Base-by-base conservation (phyloP, 2,797 vertebrate species). In the Echeneis naucrates region DNA sequence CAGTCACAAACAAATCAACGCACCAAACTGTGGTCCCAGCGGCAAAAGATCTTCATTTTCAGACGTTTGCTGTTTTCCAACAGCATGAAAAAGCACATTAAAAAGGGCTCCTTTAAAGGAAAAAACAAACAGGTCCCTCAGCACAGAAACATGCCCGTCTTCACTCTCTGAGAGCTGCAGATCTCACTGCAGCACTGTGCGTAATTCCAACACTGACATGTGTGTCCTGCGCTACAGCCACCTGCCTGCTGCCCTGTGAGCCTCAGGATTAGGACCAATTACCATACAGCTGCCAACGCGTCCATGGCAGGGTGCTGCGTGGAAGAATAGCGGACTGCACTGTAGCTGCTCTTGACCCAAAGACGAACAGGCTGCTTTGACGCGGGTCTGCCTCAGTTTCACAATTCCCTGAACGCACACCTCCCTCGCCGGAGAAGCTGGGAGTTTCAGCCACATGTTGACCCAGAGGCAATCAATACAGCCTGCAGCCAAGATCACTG, bases 1-100 rank as follows among this genome's bases (percentile, higher is more conserved):
- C n/a, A 37, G n/a, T 26, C 38, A 51, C 19, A 77, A 61, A 62
- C 42, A 60, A 60, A 57, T 30, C 21, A 42, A 95, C 96, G 94
- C 90, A 97, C 96, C 96, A 91, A 83, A 68, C 91, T 92, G 69
- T 92, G 92, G 58, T 95, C 90, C 57, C 95, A 91, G 14, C 83
- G 89, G 86, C 94, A 81, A 17, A 95, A 94, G 62, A 97, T 95
- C 95, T 95, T 97, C 96, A 96, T 96, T 83, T 59, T 92, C 61
- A 94, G 80, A 68, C 26, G 83, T 60, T 88, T 90, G 0, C 70
- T 61, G 35, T 72, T 69, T 67, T 90, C 84, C 87, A 92, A 44
- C 79, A 93, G 75, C 87, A 93, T 92, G 3, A 13, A 54, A 62
- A 66, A 70, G 1, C 27, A 23, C 42, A 38, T 57, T n/a, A 52